A percentile compares a stretch with the other conserved stretches of the same genome.
Evolutionary conservation across 2,888 invertebrate genomes (phyloP).

Genomic region (Papilio protenor): DNA sequence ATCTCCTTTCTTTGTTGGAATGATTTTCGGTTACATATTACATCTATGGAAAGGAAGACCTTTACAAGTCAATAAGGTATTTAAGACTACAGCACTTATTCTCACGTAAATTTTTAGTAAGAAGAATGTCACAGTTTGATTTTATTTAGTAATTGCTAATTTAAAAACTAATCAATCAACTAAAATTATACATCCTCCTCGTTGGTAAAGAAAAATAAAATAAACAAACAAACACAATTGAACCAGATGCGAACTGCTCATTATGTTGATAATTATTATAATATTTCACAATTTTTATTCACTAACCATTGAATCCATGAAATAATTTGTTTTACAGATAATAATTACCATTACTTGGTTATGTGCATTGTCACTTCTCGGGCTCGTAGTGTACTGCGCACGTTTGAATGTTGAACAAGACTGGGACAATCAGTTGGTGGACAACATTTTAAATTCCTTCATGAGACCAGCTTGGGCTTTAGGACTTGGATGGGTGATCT

Average conservation of each 20-base stretch:
- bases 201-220: no score
- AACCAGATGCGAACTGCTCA: background rate
- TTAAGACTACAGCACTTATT: background rate
- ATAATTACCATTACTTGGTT: constrained; percentile 18
- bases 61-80: constrained; percentile 30
- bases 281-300: background rate
- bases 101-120: no score
- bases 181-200: no score
- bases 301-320: background rate
- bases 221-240: background rate
- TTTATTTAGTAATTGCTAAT: no score
- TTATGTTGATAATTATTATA: background rate
- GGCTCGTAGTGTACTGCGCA: constrained; percentile 51
- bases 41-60: constrained; percentile 35
- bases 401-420: constrained; percentile 58
- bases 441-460: constrained; percentile 65
- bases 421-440: constrained; percentile 61
- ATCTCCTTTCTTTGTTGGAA: constrained; percentile 39
- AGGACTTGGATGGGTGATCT: constrained; percentile 75
- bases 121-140: no score
- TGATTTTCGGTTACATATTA: constrained; percentile 40
- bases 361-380: constrained; percentile 23
- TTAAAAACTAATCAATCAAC: no score
- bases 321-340: constrained; percentile 14
- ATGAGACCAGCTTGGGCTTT: constrained; percentile 73